These are phyloP conservation scores for Amphiprion percula DNA, from an alignment of 2,113 vertebrate species.

Conservation along the genomic window DNA sequence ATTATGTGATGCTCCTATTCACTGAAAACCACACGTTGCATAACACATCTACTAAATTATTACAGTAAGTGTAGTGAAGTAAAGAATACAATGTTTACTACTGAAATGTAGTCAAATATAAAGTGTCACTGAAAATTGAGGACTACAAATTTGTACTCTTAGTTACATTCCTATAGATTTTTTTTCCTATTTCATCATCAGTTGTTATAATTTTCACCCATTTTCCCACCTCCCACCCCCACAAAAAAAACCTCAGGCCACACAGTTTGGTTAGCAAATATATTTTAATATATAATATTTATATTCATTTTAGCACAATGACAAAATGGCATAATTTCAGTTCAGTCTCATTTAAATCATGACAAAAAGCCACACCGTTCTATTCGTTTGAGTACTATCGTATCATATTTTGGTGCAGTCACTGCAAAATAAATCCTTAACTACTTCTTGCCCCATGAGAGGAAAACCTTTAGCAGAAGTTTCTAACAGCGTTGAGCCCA, in stretches of 20 bases:
- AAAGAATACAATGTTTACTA: too few relatives aligned
- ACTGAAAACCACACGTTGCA: too few relatives aligned
- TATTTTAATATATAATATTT: slow-evolving; percentile 89
- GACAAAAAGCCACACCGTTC: slow-evolving; percentile 80
- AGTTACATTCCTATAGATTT: too few relatives aligned
- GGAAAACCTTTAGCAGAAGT: slow-evolving; percentile 55
- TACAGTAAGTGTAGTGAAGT: too few relatives aligned
- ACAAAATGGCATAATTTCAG: slow-evolving; percentile 85
- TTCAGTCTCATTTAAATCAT: slow-evolving; percentile 83
- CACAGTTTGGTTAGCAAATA: slow-evolving; percentile 86
- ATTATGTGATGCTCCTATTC: too few relatives aligned
- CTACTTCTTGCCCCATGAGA: slow-evolving; percentile 55
- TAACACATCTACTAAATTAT: too few relatives aligned
- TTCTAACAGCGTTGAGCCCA: slow-evolving; percentile 75
- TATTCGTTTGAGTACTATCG: slow-evolving; percentile 58
- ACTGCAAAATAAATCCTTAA: slow-evolving; percentile 70
- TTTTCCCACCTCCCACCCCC: too few relatives aligned
- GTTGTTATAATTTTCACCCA: too few relatives aligned
- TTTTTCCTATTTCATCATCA: too few relatives aligned
- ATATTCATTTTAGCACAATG: slow-evolving; percentile 88
- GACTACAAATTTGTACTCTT: too few relatives aligned
- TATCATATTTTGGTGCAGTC: slow-evolving; percentile 62
- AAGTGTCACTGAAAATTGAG: too few relatives aligned
- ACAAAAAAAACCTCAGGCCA: slow-evolving; percentile 13
- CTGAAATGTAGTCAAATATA: too few relatives aligned